Evolutionary conservation across 2,113 vertebrate species (phyloP), one percentile per base, ranked within the genome.

Genomic region (Zosterops japonicus): DNA sequence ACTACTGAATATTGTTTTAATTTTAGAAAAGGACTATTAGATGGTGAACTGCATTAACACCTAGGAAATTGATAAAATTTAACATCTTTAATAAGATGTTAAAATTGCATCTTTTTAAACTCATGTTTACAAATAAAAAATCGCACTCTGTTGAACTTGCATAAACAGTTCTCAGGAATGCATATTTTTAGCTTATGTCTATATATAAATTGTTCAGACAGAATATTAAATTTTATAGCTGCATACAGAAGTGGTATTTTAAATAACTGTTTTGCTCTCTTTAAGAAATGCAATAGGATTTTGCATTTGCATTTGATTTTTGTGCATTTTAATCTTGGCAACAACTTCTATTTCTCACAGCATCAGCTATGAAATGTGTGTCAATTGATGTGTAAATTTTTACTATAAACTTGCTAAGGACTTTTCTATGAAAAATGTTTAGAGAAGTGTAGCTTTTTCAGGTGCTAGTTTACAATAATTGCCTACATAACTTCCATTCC

Each of bases 371-470:
- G 87, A 86, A 94, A 69, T 59, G 52, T 52, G 59, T 63, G 76
- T 83, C 91, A 93, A 64, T 59, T 84, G 89, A 93, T 87, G 65
- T 94, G 88, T 80, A 94, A 87, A 93, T 95, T 86, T 93, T 95
- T 81, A 61, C 60, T 61, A 60, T 94, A 85, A 94, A 94, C 67
- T 47, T 74, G 39, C 2, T 4, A 87, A 83, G 46, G 56, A 46
- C 41, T 94, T 91, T 83, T 91, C 60, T 83, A 35, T 93, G 70
- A 83, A 83, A 95, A 87, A 63, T 94, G 46, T 94, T 93, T 88
- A 69, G 52, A 89, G 78, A 82, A 78, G 27, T 69, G 56, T 78
- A 85, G 77, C 52, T 83, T 94, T 94, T 86, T 93, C 86, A 94
- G 94, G 80, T 96, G 53, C 69, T 81, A 61, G 83, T 95, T 92